Evolutionary conservation across 2,113 vertebrate species (phyloP), one percentile per base, ranked within the genome.

Genomic region (Lophotis ruficrista): DNA sequence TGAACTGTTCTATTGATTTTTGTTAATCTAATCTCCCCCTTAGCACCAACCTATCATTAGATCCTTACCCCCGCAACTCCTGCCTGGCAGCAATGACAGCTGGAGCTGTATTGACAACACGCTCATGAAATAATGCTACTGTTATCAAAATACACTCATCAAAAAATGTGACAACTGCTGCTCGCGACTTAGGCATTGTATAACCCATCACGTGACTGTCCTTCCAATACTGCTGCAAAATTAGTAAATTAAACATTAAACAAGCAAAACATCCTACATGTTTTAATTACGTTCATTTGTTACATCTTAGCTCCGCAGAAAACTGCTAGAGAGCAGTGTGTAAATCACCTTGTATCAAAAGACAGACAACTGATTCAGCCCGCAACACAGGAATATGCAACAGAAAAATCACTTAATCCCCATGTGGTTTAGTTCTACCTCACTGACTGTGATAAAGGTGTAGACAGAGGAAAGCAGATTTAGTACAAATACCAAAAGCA

Each of bases 1-100:
- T 87, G 93, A 95, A 92, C 54, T 76, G 37, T 83, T 89, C 41
- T 70, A 96, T 97, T 94, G 97, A 97, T 97, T 96, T 90, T 81
- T 53, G 69, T 93, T 97, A 97, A 97, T 97, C 86, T 94, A 94
- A 95, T 97, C 87, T 94, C 43, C 41, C 90, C 83, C 78, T 87
- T 48, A 90, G 69, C 94, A 94, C 28, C 88, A 91, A 57, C 64
- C 28, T 79, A 86, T 87, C 84, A 73, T 92, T 94, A 90, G n/a
- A n/a, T 90, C 94, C 89, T 95, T 76, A 90, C 43, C 51, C 43
- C 60, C 56, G 73, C 58, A 82, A 2, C 70, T 91, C 61, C 88
- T 66, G 18, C 86, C 96, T 10, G 3, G 61, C 84, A 94, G 87
- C 88, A 86, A 10, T 58, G 85, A 81, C 86, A 96, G 58, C 80